Percentiles rank a stretch among this genome's conserved stretches.
phyloP scores from a whole-genome alignment of 2,888 invertebrate genomes.

The Villa cingulata region DNA sequence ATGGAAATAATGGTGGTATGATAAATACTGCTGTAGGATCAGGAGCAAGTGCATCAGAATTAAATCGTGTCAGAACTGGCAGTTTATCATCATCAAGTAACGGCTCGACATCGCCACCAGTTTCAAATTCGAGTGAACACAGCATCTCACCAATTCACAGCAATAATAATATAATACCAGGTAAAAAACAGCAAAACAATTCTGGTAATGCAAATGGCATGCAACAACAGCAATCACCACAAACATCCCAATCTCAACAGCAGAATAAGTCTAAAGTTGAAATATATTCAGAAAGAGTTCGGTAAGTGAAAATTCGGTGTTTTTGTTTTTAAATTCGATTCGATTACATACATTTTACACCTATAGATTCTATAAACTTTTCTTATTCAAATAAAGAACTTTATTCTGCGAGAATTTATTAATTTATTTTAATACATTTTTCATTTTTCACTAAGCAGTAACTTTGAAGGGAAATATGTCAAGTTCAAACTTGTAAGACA shows the following conservation, averaged over 20 bases:
- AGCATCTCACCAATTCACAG: slow-evolving; percentile 58
- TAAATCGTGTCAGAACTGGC: slow-evolving; percentile 51
- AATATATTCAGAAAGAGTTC: slow-evolving; percentile 61
- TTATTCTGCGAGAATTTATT: too few species aligned
- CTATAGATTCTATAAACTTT: too few species aligned
- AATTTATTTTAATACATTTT: too few species aligned
- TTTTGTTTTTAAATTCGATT: neutral
- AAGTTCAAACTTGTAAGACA: too few species aligned
- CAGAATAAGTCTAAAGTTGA: slow-evolving; percentile 66
- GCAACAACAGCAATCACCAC: slow-evolving; percentile 23
- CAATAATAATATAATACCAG: slow-evolving; percentile 20
- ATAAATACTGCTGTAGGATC: slow-evolving; percentile 5
- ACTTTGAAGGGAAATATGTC: too few species aligned
- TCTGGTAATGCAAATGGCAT: slow-evolving; percentile 9
- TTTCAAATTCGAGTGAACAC: slow-evolving; percentile 58
- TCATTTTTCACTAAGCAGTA: too few species aligned
- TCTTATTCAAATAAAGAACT: too few species aligned
- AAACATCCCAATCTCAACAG: too few species aligned
- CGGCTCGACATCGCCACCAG: slow-evolving; percentile 69
- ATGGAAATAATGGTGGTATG: slow-evolving; percentile 11
- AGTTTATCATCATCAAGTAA: slow-evolving; percentile 62
- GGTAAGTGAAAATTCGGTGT: too few species aligned
- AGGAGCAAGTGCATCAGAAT: slow-evolving; percentile 25
- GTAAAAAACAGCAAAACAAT: slow-evolving; percentile 4
- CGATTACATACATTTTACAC: too few species aligned